Conservation (phyloP, 53 echinoderm and acorn worm species). For the Arbacia lixula region DNA sequence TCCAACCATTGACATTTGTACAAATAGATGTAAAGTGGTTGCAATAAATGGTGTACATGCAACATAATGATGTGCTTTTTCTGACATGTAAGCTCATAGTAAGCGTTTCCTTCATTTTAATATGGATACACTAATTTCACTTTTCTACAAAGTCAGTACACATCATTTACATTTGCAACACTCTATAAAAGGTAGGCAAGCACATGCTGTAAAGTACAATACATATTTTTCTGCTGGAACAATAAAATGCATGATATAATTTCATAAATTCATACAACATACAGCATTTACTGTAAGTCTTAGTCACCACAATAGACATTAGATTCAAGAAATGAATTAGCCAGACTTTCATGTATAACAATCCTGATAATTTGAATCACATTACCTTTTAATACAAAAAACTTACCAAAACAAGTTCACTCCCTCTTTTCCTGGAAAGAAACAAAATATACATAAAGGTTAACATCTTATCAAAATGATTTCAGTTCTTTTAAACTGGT, state of each 20-base stretch:
- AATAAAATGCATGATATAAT: not conserved
- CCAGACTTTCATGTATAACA: too few species aligned
- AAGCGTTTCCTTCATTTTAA: too few species aligned
- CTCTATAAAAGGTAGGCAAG: too few species aligned
- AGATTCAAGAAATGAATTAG: not conserved
- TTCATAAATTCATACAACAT: not conserved
- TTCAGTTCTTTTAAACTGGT: not conserved
- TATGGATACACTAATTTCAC: too few species aligned
- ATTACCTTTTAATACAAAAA: not conserved
- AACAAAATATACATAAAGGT: not conserved
- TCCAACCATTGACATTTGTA: too few species aligned
- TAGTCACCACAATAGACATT: not conserved
- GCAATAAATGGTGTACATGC: too few species aligned
- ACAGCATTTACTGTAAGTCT: not conserved
- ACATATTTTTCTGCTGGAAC: not conserved
- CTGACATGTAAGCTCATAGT: too few species aligned
- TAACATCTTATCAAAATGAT: not conserved
- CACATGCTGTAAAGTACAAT: too few species aligned
- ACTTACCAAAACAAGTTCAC: slow-evolving; percentile 24
- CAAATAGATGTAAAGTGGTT: too few species aligned
- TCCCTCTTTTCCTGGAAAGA: slow-evolving; percentile 12
- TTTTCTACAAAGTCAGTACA: too few species aligned
- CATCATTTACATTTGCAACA: too few species aligned
- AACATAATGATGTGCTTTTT: too few species aligned
- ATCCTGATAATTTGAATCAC: not conserved